Conservation (phyloP, 1,140 invertebrate species). For the Tetramorium alpestre region DNA sequence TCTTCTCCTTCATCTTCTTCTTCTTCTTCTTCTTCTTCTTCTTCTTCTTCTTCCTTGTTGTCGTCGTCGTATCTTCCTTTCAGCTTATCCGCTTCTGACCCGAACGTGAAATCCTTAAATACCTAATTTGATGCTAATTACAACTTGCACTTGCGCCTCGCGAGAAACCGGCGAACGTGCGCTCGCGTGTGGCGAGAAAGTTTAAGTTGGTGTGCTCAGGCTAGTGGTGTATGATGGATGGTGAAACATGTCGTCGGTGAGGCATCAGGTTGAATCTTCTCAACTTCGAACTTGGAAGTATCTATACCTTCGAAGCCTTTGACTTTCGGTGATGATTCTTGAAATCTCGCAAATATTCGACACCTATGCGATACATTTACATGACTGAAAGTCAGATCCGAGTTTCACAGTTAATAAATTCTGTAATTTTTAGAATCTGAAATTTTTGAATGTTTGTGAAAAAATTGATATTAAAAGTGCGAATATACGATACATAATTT, state of each 20-base stretch:
- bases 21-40: background rate
- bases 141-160: conserved; percentile 66
- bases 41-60: background rate
- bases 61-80: background rate
- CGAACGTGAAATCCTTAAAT: conserved; percentile 82
- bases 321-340: background rate
- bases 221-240: background rate
- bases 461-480: no score
- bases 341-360: background rate
- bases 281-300: background rate
- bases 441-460: background rate
- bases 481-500: background rate
- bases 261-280: background rate
- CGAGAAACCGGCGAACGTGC: background rate
- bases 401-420: background rate
- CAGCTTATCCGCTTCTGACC: conserved; percentile 33
- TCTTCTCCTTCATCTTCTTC: conserved; percentile 3
- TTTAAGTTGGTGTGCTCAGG: background rate
- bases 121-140: conserved; percentile 85
- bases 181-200: conserved; percentile 44
- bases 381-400: background rate
- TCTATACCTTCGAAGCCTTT: background rate
- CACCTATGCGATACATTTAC: background rate
- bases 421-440: background rate
- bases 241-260: background rate